Percentiles rank a stretch among this genome's conserved stretches.
These are phyloP conservation scores for Anoplopoma fimbria DNA, from an alignment of 2,113 vertebrate genomes.

Conservation along the genomic window DNA sequence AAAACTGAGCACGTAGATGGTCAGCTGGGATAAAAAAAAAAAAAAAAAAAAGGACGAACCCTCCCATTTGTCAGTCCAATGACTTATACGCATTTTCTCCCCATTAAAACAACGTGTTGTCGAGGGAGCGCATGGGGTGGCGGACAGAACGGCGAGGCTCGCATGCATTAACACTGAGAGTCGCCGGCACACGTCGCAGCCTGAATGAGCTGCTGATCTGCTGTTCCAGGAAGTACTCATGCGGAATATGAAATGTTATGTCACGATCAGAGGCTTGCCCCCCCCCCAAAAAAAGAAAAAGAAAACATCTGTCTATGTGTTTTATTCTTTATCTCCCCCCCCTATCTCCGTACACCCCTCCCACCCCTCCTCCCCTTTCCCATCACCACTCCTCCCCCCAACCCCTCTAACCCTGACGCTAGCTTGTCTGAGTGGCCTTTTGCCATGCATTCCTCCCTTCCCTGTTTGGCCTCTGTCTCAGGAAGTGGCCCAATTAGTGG, in stretches of 20 bases:
- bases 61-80: constrained; percentile 66
- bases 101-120: constrained; percentile 36
- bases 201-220: constrained; percentile 19
- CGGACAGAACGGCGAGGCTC: constrained; percentile 3
- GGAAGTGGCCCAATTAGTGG: constrained; percentile 90
- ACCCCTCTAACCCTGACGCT: constrained; percentile 74
- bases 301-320: constrained; percentile 41
- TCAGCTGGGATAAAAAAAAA: constrained; percentile 61
- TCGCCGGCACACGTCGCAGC: background rate
- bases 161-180: background rate
- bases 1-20: constrained; percentile 67
- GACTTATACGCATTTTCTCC: constrained; percentile 59
- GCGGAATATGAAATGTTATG: constrained; percentile 38
- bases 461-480: constrained; percentile 88
- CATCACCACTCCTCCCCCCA: constrained; percentile 43
- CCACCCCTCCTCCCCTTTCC: constrained; percentile 23
- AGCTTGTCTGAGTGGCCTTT: constrained; percentile 81
- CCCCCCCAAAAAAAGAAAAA: constrained; percentile 8
- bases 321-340: constrained; percentile 55
- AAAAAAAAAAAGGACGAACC: constrained; percentile 37
- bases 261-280: constrained; percentile 25
- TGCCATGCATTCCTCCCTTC: constrained; percentile 84
- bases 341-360: constrained; percentile 32
- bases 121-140: constrained; percentile 13
- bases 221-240: constrained; percentile 22